Percentiles rank a stretch among this genome's conserved stretches.
Conservation (phyloP, 2,888 invertebrate genomes). For the Cantharis lateralis region DNA sequence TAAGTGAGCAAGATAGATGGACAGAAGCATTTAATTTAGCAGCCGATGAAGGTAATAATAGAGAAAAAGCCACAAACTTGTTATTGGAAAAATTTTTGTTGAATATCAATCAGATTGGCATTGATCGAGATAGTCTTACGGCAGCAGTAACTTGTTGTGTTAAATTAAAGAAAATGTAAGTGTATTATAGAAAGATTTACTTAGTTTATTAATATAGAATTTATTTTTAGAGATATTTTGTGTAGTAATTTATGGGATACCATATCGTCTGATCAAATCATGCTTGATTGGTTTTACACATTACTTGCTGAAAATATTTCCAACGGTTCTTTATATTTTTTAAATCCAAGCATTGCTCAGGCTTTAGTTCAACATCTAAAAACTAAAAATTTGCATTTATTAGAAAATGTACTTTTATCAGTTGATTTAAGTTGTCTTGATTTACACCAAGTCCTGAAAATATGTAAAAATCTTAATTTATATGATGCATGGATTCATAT, state of each 20-base stretch:
- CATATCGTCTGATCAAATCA: constrained; percentile 57
- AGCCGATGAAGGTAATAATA: constrained; percentile 56
- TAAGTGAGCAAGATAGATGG: constrained; percentile 64
- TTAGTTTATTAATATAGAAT: background rate
- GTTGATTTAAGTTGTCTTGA: constrained; percentile 77
- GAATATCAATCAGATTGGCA: constrained; percentile 54
- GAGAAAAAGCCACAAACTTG: constrained; percentile 49
- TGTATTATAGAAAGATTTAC: constrained; percentile 30
- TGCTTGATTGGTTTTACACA: constrained; percentile 63
- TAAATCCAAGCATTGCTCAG: constrained; percentile 74
- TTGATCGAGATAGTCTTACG: constrained; percentile 55
- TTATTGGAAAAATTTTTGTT: constrained; percentile 54
- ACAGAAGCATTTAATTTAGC: constrained; percentile 62
- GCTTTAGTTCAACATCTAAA: constrained; percentile 73
- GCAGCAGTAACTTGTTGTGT: constrained; percentile 58
- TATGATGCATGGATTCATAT: constrained; percentile 77
- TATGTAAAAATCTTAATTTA: constrained; percentile 61
- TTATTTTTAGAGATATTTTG: constrained; percentile 59
- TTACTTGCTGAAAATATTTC: constrained; percentile 73
- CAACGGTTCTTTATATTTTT: constrained; percentile 62
- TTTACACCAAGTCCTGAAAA: constrained; percentile 70
- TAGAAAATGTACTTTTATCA: constrained; percentile 74
- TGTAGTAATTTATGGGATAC: constrained; percentile 69
- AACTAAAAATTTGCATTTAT: constrained; percentile 60
- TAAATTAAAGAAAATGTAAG: constrained; percentile 60